Evolutionary conservation across 2,888 invertebrate species (phyloP).

Genomic region (Nipponacmea schrenckii): DNA sequence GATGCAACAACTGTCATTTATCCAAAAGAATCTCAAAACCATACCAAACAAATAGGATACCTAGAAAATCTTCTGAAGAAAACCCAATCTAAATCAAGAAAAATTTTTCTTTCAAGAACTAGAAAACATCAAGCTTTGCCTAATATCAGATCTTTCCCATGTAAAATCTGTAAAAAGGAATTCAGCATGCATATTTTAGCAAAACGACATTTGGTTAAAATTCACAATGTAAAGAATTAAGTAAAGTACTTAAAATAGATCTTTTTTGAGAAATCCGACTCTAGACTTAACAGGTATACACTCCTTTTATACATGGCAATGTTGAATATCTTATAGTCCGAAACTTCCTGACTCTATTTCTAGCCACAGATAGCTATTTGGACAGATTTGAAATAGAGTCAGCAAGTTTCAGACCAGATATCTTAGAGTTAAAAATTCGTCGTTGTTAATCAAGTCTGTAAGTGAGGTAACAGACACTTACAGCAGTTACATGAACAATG

Average conservation of each 20-base stretch:
- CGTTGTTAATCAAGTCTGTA: too few relatives aligned
- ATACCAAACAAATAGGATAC: background rate
- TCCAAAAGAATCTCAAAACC: background rate
- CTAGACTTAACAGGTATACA: too few relatives aligned
- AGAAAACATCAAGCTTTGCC: background rate
- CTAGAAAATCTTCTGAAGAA: background rate
- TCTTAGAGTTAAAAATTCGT: too few relatives aligned
- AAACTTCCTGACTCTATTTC: too few relatives aligned
- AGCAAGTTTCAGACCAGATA: too few relatives aligned
- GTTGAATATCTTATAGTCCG: too few relatives aligned
- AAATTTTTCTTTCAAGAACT: background rate
- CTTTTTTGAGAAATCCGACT: too few relatives aligned
- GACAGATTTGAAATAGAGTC: too few relatives aligned
- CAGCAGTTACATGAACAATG: too few relatives aligned
- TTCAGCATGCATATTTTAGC: constrained; percentile 8
- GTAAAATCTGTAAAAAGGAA: constrained; percentile 11
- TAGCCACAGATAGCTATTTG: too few relatives aligned
- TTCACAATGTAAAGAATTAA: constrained; percentile 36
- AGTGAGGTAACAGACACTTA: too few relatives aligned
- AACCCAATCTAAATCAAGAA: background rate
- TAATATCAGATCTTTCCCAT: constrained; percentile 3
- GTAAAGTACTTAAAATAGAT: constrained; percentile 36
- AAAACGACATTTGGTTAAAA: constrained; percentile 11
- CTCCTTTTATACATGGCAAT: too few relatives aligned
- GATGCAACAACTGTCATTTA: background rate